phyloP scores from a whole-genome alignment of 2,113 vertebrate species.

The Smithornis capensis region DNA sequence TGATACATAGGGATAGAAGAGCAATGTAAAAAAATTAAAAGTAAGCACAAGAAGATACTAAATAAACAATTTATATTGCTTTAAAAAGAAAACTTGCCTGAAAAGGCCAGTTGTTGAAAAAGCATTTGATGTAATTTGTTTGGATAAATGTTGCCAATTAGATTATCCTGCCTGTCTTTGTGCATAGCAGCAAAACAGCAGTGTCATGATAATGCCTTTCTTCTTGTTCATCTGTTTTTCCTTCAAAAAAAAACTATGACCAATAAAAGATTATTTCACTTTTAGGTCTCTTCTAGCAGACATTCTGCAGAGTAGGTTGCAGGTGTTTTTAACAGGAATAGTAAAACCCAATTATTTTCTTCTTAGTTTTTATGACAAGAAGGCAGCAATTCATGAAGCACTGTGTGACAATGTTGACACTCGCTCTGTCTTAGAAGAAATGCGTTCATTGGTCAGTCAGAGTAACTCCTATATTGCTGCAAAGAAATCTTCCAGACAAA shows the following conservation, averaged over 20 bases:
- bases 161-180: not conserved
- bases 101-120: not conserved
- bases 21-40: not conserved
- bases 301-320: not conserved
- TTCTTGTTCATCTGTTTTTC: not conserved
- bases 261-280: not conserved
- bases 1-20: not conserved
- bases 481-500: slow-evolving; percentile 80
- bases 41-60: not conserved
- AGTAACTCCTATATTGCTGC: slow-evolving; percentile 90
- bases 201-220: not conserved
- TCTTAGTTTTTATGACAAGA: slow-evolving; percentile 86
- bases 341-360: not conserved
- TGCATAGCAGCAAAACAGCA: not conserved
- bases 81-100: not conserved
- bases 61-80: not conserved
- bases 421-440: slow-evolving; percentile 87
- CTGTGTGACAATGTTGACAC: slow-evolving; percentile 96
- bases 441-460: slow-evolving; percentile 86
- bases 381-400: slow-evolving; percentile 82
- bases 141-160: not conserved
- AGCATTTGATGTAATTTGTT: not conserved
- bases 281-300: not conserved
- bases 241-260: not conserved
- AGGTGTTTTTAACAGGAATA: not conserved